Evolutionary conservation across 2,888 invertebrate species (phyloP).

Genomic region (Ecliptopera silaceata): DNA sequence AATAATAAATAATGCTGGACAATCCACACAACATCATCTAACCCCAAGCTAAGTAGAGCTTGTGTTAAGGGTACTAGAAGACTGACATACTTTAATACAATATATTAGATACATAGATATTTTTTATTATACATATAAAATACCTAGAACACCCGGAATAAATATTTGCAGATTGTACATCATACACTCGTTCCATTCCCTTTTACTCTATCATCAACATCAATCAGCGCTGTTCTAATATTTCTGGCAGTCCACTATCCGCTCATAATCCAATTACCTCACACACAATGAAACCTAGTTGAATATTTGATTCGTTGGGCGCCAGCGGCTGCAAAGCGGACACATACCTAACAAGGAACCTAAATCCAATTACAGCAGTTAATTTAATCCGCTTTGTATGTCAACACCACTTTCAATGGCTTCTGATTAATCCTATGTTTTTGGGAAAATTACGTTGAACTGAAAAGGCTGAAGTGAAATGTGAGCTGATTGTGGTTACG

Average conservation of each 20-base stretch:
- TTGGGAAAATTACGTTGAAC: constrained; percentile 28
- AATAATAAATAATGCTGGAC: too few species aligned
- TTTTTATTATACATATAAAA: too few species aligned
- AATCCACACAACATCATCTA: too few species aligned
- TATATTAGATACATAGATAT: too few species aligned
- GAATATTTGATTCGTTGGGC: constrained; percentile 45
- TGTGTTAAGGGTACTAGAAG: too few species aligned
- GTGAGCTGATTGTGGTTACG: neutral
- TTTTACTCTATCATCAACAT: too few species aligned
- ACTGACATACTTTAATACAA: too few species aligned
- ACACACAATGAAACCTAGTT: constrained; percentile 37
- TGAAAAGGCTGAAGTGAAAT: constrained; percentile 17
- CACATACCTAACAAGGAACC: constrained; percentile 76
- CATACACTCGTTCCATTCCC: too few species aligned
- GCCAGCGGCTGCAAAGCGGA: constrained; percentile 39
- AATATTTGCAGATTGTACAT: too few species aligned
- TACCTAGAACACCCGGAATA: too few species aligned
- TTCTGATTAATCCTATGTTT: constrained; percentile 62
- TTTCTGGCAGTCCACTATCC: constrained; percentile 1
- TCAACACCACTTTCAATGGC: constrained; percentile 64
- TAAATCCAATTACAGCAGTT: constrained; percentile 83
- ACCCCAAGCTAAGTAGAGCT: too few species aligned
- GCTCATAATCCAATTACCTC: constrained; percentile 30
- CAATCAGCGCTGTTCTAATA: neutral
- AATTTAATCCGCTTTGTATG: constrained; percentile 80